A percentile compares a stretch with the other conserved stretches of the same genome.
These are phyloP conservation scores for Puma concolor DNA, from an alignment of 2,113 vertebrate species.

Conservation along the genomic window DNA sequence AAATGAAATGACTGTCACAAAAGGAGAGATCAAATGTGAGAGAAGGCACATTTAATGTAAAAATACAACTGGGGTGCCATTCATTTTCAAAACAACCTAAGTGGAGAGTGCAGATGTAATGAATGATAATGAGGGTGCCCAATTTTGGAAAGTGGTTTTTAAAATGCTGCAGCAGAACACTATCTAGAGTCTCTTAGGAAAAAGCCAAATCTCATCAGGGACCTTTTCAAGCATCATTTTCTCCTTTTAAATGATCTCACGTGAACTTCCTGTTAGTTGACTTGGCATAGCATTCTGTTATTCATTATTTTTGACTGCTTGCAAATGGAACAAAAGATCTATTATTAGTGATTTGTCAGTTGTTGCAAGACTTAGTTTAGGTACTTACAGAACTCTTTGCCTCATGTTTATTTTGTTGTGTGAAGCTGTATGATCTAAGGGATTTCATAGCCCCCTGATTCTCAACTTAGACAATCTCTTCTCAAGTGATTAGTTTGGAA, in stretches of 20 bases:
- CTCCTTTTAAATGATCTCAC: constrained; percentile 71
- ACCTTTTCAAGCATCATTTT: constrained; percentile 75
- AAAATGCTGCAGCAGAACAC: constrained; percentile 71
- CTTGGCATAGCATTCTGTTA: constrained; percentile 60
- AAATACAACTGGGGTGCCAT: constrained; percentile 61
- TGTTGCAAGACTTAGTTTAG: constrained; percentile 57
- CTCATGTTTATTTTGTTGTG: constrained; percentile 70
- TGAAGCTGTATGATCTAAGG: constrained; percentile 50
- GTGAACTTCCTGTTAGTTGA: constrained; percentile 62
- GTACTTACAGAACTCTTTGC: constrained; percentile 51
- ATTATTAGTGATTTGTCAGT: constrained; percentile 60
- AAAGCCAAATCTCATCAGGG: constrained; percentile 75
- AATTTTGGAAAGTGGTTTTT: constrained; percentile 79
- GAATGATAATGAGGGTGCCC: constrained; percentile 68
- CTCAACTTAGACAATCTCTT: constrained; percentile 38
- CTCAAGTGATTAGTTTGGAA: constrained; percentile 31
- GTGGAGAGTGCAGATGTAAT: constrained; percentile 67
- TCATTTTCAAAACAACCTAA: constrained; percentile 65
- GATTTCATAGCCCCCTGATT: constrained; percentile 25
- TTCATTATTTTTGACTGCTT: constrained; percentile 64
- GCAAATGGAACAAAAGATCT: constrained; percentile 61
- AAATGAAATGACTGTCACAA: constrained; percentile 56
- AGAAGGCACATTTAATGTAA: constrained; percentile 58
- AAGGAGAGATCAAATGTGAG: constrained; percentile 45
- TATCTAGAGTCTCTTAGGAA: constrained; percentile 67